Percentiles rank a stretch among this genome's conserved stretches.
Conservation (phyloP, 2,797 vertebrate species). For the Schizopygopsis malacanthus region DNA sequence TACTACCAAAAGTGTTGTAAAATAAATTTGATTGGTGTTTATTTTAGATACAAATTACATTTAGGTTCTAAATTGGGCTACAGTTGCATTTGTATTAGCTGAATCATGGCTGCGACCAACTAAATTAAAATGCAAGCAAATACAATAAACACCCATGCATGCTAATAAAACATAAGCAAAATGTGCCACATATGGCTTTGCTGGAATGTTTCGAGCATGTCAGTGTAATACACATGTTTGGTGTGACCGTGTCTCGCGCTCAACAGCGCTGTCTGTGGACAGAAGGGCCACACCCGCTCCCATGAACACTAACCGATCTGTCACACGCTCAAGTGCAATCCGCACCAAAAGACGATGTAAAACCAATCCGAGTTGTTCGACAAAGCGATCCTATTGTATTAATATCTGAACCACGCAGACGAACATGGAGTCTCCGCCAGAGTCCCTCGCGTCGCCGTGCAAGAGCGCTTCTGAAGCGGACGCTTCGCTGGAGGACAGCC, state of each 20-base stretch:
- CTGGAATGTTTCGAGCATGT: constrained; percentile 29
- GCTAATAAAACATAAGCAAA: not conserved
- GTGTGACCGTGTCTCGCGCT: constrained; percentile 62
- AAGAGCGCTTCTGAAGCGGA: constrained; percentile 79
- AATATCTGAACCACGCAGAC: constrained; percentile 9
- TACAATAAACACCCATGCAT: not conserved
- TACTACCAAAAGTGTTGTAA: not conserved
- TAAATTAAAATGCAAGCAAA: not conserved
- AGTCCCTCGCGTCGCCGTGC: constrained; percentile 79
- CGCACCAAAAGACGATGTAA: constrained; percentile 43
- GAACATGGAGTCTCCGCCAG: constrained; percentile 83
- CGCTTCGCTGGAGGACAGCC: constrained; percentile 74
- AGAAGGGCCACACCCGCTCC: constrained; percentile 65
- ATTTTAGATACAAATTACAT: not conserved
- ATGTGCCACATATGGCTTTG: constrained; percentile 15
- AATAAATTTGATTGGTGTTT: not conserved
- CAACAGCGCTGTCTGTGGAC: constrained; percentile 84
- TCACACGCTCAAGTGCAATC: constrained; percentile 63
- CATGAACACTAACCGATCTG: constrained; percentile 64
- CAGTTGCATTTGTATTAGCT: not conserved
- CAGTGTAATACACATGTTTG: not conserved
- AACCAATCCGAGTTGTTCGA: constrained; percentile 25
- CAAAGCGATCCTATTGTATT: constrained; percentile 2
- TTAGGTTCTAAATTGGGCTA: not conserved
- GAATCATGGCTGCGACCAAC: not conserved